Conservation (phyloP, 2,797 vertebrate genomes). For the Micromesistius poutassou region DNA sequence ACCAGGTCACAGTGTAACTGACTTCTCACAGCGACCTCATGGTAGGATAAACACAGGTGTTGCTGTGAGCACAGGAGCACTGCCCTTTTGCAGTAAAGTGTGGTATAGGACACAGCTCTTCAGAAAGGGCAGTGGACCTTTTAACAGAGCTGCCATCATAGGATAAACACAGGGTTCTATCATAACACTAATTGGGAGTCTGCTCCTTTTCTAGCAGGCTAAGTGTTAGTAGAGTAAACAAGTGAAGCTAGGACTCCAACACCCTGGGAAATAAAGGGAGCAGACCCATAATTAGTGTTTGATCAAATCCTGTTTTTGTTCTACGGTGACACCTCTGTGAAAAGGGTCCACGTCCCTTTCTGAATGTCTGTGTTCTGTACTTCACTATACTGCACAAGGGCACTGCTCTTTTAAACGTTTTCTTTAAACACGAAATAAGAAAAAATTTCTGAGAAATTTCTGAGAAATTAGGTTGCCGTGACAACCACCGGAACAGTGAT, state of each 20-base stretch:
- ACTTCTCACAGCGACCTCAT: no score
- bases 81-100: no score
- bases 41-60: no score
- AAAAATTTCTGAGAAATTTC: neutral
- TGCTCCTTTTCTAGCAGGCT: neutral
- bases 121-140: no score
- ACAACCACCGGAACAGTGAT: slow-evolving; percentile 75
- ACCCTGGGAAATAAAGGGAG: no score
- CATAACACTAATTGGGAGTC: neutral
- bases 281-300: no score
- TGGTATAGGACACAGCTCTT: no score
- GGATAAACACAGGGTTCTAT: neutral
- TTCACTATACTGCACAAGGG: no score
- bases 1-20: neutral
- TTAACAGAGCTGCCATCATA: no score
- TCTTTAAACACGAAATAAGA: slow-evolving; percentile 13
- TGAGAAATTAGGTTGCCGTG: slow-evolving; percentile 72
- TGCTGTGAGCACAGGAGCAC: no score
- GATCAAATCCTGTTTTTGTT: no score
- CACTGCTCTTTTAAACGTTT: neutral
- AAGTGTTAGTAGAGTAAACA: neutral
- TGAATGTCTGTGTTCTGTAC: neutral
- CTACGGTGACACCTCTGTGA: neutral
- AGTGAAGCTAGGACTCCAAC: neutral
- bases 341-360: neutral